phyloP scores from a whole-genome alignment of 2,888 invertebrate species.

The Gortyna flavago region DNA sequence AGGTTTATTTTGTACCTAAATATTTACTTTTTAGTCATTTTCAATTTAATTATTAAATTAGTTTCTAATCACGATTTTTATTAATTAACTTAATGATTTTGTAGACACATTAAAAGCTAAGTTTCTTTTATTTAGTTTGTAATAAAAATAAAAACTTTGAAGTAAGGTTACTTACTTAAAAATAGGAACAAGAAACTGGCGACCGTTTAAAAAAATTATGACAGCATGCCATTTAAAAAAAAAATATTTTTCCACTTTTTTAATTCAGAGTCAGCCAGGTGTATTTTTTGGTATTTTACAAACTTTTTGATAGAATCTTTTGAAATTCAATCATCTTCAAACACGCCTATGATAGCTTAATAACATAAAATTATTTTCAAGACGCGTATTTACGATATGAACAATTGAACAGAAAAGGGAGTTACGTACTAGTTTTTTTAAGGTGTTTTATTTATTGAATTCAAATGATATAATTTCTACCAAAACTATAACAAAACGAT shows the following conservation, averaged over 20 bases:
- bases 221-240: not conserved
- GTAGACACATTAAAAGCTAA: not conserved
- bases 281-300: not conserved
- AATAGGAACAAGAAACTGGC: not conserved
- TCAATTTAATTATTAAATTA: not conserved
- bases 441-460: too few species aligned
- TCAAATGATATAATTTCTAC: not conserved
- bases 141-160: not conserved
- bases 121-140: not conserved
- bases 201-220: not conserved
- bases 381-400: not conserved
- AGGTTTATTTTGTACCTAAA: slow-evolving; percentile 1
- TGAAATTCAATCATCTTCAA: not conserved
- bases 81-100: not conserved
- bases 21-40: not conserved
- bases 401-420: too few species aligned
- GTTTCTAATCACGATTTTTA: not conserved
- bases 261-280: not conserved
- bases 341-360: too few species aligned
- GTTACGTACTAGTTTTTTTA: too few species aligned
- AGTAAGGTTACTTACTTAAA: not conserved
- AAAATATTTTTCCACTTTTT: not conserved
- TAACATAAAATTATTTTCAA: not conserved
- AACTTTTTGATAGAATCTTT: not conserved
- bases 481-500: slow-evolving; percentile 4